Base-by-base conservation (phyloP, 1,140 invertebrate species). In the Whitmania pigra region DNA sequence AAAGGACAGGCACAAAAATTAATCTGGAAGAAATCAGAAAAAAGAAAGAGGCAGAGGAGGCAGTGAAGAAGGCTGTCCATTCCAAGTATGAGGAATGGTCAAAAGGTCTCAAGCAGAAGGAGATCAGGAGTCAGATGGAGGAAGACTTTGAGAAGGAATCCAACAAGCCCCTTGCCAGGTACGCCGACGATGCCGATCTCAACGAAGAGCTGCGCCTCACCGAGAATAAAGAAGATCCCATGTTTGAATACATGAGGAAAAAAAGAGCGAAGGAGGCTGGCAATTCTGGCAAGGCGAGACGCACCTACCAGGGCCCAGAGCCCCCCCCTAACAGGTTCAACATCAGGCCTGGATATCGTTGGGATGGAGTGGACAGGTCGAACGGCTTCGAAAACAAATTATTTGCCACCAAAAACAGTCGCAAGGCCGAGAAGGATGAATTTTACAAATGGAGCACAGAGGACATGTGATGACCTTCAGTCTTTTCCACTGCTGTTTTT, bases 281-380 rank as follows among this genome's bases (percentile, higher is more conserved):
- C 76, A 79, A 82, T 74, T 25, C 69, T 11, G 27, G 27, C 29
- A 22, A 25, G 25, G 22, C 6, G 9, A 67, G 17, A 80, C 91
- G 89, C 22, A 82, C 82, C 22, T 96, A 94, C 78, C 85, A 88
- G 78, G 93, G 93, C 4, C 87, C 88, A 36, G 73, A 77, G 13
- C 90, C 85, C 54, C 88, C 89, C 54, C 91, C 92, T 55, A 98
- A 98, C 84, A 86, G 96, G 15, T 98, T 89, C 83, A 87, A 88
- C 54, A 94, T 99, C 73, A 82, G 84, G 67, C 96, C 96, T 0
- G 96, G 96, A 0, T 89, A 94, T 82, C 84, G 93, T 53, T 99
- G 96, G 96, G 96, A 99, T 82, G 96, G 96, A 0, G 94, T 99
- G 0, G 93, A 99, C 79, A 83, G 96, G 29, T 97, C 94, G 6